These are phyloP conservation scores for Eupithecia subfuscata DNA, from an alignment of 2,888 invertebrate species.

Conservation along the genomic window DNA sequence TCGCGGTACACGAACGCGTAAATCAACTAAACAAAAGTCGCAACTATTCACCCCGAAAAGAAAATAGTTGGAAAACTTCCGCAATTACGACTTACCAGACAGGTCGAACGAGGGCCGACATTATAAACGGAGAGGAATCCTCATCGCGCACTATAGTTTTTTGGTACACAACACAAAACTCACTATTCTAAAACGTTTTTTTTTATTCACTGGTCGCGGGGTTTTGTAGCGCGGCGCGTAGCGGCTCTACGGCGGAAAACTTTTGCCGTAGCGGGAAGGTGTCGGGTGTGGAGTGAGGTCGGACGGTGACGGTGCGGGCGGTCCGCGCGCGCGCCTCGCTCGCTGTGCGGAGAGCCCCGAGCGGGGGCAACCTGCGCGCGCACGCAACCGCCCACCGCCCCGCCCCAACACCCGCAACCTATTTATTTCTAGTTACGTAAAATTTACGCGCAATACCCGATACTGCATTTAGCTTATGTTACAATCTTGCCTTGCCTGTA, in stretches of 20 bases:
- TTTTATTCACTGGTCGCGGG: constrained; percentile 46
- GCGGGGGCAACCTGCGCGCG: constrained; percentile 63
- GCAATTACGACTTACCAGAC: constrained; percentile 76
- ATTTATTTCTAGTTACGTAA: constrained; percentile 85
- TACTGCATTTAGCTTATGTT: constrained; percentile 81
- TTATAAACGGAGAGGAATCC: constrained; percentile 78
- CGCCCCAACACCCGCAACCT: constrained; percentile 84
- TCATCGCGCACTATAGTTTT: constrained; percentile 77
- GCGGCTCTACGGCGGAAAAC: constrained; percentile 69
- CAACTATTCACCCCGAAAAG: constrained; percentile 57
- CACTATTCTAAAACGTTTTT: constrained; percentile 53
- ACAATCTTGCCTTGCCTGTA: constrained; percentile 50
- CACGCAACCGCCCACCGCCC: constrained; percentile 79
- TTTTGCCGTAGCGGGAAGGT: constrained; percentile 65
- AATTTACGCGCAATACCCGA: constrained; percentile 83
- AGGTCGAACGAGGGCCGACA: constrained; percentile 84
- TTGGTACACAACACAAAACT: constrained; percentile 64
- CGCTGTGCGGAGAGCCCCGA: constrained; percentile 67
- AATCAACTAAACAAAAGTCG: constrained; percentile 48
- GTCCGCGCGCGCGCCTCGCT: constrained; percentile 78
- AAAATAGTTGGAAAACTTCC: constrained; percentile 57
- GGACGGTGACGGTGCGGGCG: constrained; percentile 67
- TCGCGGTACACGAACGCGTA: constrained; percentile 46
- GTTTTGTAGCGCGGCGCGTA: constrained; percentile 63
- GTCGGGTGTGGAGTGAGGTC: constrained; percentile 45